phyloP scores from a whole-genome alignment of 2,888 invertebrate genomes.

The Sphaerophoria taeniata region DNA sequence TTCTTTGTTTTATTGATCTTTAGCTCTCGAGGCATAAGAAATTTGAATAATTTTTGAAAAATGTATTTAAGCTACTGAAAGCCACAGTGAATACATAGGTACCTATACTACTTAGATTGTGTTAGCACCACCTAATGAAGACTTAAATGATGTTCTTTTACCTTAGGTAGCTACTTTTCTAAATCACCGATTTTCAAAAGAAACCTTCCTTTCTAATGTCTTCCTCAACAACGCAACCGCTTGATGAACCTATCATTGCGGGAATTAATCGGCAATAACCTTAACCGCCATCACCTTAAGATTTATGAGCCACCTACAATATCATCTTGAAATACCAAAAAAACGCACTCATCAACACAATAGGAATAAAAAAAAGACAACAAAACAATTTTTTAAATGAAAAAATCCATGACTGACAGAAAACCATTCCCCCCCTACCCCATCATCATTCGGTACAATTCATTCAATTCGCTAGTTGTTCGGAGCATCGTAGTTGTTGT shows the following conservation, averaged over 20 bases:
- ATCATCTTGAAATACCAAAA: background rate
- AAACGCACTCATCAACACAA: no score
- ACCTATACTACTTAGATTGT: no score
- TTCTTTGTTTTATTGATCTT: background rate
- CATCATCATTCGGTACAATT: slow-evolving; percentile 36
- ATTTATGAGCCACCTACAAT: slow-evolving; percentile 41
- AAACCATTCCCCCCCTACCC: slow-evolving; percentile 65
- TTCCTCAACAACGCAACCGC: slow-evolving; percentile 6
- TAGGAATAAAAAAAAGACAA: slow-evolving; percentile 1
- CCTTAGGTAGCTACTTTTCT: no score
- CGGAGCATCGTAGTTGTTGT: slow-evolving; percentile 15
- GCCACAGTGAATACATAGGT: no score
- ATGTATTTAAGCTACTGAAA: no score
- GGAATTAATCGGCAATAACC: slow-evolving; percentile 50
- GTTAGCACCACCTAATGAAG: no score
- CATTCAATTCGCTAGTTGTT: slow-evolving; percentile 39
- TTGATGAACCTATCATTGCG: background rate
- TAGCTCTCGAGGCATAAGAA: background rate
- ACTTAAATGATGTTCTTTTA: no score
- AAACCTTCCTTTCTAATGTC: background rate
- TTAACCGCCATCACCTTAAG: slow-evolving; percentile 38
- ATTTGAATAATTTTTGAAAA: background rate
- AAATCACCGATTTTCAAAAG: no score
- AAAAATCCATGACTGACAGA: slow-evolving; percentile 59
- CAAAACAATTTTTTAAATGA: slow-evolving; percentile 9